Percentiles rank a stretch among this genome's conserved stretches.
These are phyloP conservation scores for Mus musculus DNA, from an alignment of 2,113 vertebrate genomes.

Conservation along the genomic window DNA sequence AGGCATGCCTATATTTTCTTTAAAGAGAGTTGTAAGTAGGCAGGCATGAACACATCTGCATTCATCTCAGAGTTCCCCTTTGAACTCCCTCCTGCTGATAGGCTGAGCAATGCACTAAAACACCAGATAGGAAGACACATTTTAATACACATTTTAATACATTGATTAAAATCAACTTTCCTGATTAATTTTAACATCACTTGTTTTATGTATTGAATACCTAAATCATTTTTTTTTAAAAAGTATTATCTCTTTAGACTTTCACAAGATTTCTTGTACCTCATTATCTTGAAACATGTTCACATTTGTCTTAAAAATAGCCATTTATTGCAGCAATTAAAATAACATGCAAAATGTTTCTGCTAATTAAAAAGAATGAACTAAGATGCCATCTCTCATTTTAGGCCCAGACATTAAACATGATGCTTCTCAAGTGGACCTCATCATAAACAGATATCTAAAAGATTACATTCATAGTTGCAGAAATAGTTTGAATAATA, in stretches of 20 bases:
- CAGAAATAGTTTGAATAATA: slow-evolving; percentile 47
- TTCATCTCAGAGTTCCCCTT: not conserved
- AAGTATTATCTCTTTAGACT: slow-evolving; percentile 15
- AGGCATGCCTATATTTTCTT: not conserved
- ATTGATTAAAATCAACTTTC: not conserved
- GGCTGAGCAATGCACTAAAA: not conserved
- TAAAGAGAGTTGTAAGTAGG: not conserved
- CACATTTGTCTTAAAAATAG: slow-evolving; percentile 66
- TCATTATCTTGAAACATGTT: slow-evolving; percentile 63
- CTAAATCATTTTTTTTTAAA: not conserved
- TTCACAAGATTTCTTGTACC: slow-evolving; percentile 5
- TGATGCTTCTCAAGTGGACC: slow-evolving; percentile 2
- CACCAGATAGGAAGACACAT: not conserved
- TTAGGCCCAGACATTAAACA: slow-evolving; percentile 30
- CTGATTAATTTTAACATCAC: not conserved
- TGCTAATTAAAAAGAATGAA: slow-evolving; percentile 61
- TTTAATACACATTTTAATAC: not conserved
- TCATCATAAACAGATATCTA: slow-evolving; percentile 31
- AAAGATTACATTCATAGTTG: slow-evolving; percentile 7
- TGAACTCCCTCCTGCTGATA: not conserved
- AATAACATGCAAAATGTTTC: slow-evolving; percentile 61
- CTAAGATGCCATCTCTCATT: slow-evolving; percentile 15
- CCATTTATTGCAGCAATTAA: slow-evolving; percentile 62
- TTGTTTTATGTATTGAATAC: not conserved
- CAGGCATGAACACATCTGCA: not conserved